Evolutionary conservation across 2,113 vertebrate genomes (phyloP).

Genomic region (Chloropsis cyanopogon): DNA sequence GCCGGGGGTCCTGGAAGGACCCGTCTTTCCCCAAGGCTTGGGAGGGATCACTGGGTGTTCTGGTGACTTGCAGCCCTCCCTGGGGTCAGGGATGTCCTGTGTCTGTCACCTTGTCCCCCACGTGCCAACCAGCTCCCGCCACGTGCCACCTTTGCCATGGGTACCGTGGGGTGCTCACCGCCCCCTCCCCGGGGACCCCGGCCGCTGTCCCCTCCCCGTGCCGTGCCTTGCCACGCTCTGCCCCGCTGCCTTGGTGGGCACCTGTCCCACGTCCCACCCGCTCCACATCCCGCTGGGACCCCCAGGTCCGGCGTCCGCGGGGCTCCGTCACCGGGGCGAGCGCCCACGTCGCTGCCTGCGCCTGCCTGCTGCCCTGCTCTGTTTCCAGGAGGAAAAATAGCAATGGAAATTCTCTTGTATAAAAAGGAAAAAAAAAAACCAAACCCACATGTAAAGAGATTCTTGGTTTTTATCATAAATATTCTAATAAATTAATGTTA

Average conservation of each 20-base stretch:
- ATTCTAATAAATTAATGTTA: conserved; percentile 80
- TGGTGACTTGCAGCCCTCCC: background rate
- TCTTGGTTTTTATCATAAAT: conserved; percentile 76
- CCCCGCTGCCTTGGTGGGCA: conserved; percentile 23
- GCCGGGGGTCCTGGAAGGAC: background rate
- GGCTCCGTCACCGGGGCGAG: background rate
- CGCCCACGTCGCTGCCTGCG: conserved; percentile 10
- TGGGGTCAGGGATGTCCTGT: background rate
- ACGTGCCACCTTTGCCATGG: background rate
- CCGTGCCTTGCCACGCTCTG: conserved; percentile 44
- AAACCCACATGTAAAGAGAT: conserved; percentile 64
- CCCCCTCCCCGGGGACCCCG: background rate
- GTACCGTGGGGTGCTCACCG: rapidly evolving
- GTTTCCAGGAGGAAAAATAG: conserved; percentile 55
- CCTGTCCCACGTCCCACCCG: background rate
- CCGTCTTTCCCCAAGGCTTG: background rate
- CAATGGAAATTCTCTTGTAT: conserved; percentile 58
- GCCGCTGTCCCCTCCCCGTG: background rate
- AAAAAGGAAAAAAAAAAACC: background rate
- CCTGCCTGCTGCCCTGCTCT: conserved; percentile 56
- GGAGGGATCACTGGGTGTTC: background rate
- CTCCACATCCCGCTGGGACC: background rate
- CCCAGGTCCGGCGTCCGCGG: background rate
- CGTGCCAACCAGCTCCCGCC: background rate
- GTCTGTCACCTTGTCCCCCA: background rate